Conservation (phyloP, 2,113 vertebrate species). For the Daboia siamensis region DNA sequence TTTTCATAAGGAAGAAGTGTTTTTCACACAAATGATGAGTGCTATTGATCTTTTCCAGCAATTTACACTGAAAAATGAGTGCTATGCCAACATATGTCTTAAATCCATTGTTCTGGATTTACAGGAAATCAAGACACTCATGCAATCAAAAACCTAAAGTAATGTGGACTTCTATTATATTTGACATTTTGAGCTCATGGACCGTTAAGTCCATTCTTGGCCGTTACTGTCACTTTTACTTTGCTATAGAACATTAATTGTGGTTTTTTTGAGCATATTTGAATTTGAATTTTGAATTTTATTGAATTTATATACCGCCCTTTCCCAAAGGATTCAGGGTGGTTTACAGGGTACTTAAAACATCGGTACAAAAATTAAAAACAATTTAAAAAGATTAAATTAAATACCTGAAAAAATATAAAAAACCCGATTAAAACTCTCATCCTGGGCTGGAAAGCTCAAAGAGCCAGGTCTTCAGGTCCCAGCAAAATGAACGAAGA, state of each 20-base stretch:
- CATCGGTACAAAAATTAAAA: too few species aligned
- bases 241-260: constrained; percentile 51
- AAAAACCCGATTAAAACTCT: too few species aligned
- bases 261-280: constrained; percentile 56
- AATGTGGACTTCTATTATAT: constrained; percentile 46
- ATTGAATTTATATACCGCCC: too few species aligned
- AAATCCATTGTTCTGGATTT: neutral
- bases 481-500: too few species aligned
- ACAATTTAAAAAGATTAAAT: too few species aligned
- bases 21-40: neutral
- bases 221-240: constrained; percentile 52
- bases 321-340: too few species aligned
- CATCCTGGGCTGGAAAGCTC: too few species aligned
- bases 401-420: too few species aligned
- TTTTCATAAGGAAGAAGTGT: neutral
- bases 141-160: constrained; percentile 39
- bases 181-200: constrained; percentile 51
- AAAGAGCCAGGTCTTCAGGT: too few species aligned
- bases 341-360: too few species aligned
- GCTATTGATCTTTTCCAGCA: neutral
- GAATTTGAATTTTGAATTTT: too few species aligned
- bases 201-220: constrained; percentile 46
- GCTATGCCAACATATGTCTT: neutral
- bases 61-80: neutral
- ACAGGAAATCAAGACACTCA: neutral